Evolutionary conservation across 2,113 vertebrate genomes (phyloP).

Genomic region (Gallinago undulata): DNA sequence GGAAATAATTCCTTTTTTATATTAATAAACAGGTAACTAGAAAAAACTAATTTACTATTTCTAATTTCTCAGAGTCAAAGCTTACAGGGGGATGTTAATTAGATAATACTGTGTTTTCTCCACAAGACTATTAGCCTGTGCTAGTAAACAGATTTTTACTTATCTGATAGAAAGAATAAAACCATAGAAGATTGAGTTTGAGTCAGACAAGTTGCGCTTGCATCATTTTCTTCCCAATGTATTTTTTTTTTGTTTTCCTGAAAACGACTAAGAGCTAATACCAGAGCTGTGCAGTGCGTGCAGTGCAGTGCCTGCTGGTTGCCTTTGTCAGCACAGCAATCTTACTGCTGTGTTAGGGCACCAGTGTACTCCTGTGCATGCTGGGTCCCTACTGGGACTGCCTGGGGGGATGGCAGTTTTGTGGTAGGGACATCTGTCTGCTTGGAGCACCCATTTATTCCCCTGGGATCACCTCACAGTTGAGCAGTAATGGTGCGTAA

Average conservation of each 20-base stretch:
- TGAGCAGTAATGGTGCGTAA: background rate
- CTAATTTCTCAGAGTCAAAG: background rate
- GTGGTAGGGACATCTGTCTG: background rate
- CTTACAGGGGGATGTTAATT: background rate
- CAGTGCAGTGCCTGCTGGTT: background rate
- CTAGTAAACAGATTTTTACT: background rate
- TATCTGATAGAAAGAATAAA: background rate
- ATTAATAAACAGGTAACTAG: background rate
- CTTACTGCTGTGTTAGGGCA: accelerated
- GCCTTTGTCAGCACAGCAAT: background rate
- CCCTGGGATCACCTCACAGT: background rate
- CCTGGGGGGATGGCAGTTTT: background rate
- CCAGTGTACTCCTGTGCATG: background rate
- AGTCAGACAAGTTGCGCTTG: background rate
- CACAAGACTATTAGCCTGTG: background rate
- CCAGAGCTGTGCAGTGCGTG: background rate
- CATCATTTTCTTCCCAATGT: background rate
- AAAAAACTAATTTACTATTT: background rate
- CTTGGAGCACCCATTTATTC: accelerated
- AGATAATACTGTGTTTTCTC: background rate
- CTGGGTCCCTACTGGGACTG: background rate
- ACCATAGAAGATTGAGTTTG: background rate
- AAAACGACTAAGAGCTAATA: background rate
- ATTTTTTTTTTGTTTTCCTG: background rate
- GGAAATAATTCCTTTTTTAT: background rate